Evolutionary conservation across 2,888 invertebrate species (phyloP), one percentile per base, ranked within the genome.

Genomic region (Phyto melanocephala): DNA sequence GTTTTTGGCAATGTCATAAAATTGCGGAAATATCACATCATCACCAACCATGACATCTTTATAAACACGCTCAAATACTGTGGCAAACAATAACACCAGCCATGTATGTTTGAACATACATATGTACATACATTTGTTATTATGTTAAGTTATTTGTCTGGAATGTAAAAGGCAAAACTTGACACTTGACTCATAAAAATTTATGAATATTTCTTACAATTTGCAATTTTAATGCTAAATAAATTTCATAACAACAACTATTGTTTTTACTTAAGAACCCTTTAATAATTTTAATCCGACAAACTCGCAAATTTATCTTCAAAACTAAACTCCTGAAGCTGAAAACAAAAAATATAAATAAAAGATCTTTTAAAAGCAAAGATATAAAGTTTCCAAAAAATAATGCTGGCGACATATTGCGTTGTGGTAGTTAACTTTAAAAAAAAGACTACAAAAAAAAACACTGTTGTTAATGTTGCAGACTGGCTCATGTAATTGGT

Each of bases 11-110:
- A 75, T 80, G 80, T 75, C 75, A 75, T 68, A 56, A 75, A 80
- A 80, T 80, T 80, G 68, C 80, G 80, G 80, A 80, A 80, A 75
- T 80, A 80, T 80, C 80, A 80, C 68, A 80, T 68, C 74, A 68
- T 28, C 42, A 15, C 8, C 67, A 42, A 13, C 60, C 8, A 37
- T 11, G 1, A 13, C 63, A 65, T 45, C 68, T 4, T 42, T 40
- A 8, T 22, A 50, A 17, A 24, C 17, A 17, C 24, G 60, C 22
- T 35, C 58, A 5, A 13, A 22, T 45, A 24, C 28, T 62, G 15
- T 11, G 15, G 20, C 22, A 47, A 47, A 62, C 40, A 20, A 47
- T n/a, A n/a, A n/a, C n/a, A n/a, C n/a, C n/a, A n/a, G n/a, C n/a
- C n/a, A n/a, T n/a, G n/a, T n/a, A n/a, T n/a, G n/a, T n/a, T n/a